Conservation (phyloP, 2,888 invertebrate genomes). For the Eucera pruinosa region DNA sequence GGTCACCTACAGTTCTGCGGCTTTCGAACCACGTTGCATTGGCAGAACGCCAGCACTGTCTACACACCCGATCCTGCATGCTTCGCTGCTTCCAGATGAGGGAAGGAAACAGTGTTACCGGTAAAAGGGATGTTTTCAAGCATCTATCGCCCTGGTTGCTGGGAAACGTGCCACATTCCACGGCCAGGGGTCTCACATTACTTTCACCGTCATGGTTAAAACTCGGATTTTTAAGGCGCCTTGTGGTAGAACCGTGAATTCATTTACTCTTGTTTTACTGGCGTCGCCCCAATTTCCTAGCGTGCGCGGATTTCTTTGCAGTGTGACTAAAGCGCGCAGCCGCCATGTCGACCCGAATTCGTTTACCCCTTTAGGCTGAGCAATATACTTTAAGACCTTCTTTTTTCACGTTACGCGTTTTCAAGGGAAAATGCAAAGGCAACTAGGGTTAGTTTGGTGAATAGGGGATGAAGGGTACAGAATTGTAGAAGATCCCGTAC, state of each 20-base stretch:
- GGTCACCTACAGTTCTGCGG: slow-evolving; percentile 59
- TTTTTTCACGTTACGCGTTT: slow-evolving; percentile 28
- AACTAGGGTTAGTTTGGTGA: not conserved
- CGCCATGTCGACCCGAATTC: slow-evolving; percentile 66
- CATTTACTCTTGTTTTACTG: slow-evolving; percentile 39
- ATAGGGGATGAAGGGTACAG: no score
- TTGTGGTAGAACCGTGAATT: no score
- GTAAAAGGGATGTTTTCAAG: slow-evolving; percentile 37
- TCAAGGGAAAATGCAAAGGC: slow-evolving; percentile 14
- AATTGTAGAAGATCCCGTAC: no score
- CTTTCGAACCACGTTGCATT: slow-evolving; percentile 48
- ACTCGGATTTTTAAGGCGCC: slow-evolving; percentile 6
- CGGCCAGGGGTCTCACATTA: slow-evolving; percentile 2
- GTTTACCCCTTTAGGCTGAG: slow-evolving; percentile 59
- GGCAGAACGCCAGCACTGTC: slow-evolving; percentile 50
- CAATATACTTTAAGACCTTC: slow-evolving; percentile 49
- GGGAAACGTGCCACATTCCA: slow-evolving; percentile 6
- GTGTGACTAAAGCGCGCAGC: slow-evolving; percentile 53
- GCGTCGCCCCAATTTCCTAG: slow-evolving; percentile 54
- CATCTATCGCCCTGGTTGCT: not conserved
- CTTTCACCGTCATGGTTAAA: slow-evolving; percentile 29
- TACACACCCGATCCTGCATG: slow-evolving; percentile 45
- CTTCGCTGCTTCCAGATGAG: slow-evolving; percentile 20
- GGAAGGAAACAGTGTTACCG: slow-evolving; percentile 36
- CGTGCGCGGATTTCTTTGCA: slow-evolving; percentile 55